Base-by-base conservation (phyloP, 2,113 vertebrate species). In the Salvelinus sp. region DNA sequence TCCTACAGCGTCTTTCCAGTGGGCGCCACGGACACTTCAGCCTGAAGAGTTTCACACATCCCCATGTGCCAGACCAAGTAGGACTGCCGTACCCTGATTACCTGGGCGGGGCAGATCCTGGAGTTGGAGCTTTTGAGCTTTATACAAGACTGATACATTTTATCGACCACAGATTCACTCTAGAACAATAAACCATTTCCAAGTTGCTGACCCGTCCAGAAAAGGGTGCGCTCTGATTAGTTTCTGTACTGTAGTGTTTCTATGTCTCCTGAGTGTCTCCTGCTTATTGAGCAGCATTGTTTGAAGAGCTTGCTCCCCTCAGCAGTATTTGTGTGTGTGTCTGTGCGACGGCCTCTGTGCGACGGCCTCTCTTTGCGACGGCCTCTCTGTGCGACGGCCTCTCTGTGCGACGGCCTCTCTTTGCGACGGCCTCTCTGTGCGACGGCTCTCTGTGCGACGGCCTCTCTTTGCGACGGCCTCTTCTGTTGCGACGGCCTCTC, bases 251-350 rank as follows among this genome's bases (percentile, higher is more conserved):
- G 3, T 20, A 14, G 62, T 23, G 62, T 64, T 64, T 22, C 62
- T 25, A 23, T 23, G 12, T 4, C 22, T 20, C 44, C n/a, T 3
- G 20, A n/a, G 4, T 38, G 66, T 38, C 68, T 23, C 14, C 38
- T 70, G 68, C 68, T 70, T 48, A 48, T 70, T 70, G 38, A 47
- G 44, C 30, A 33, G 30, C 44, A 23, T 2, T 70, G 66, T 23
- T 33, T 33, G 16, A 68, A 30, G 66, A 38, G 30, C 27, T 38
- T 57, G 16, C 50, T 18, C 23, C 25, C 27, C 64, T 16, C 27
- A 66, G 64, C 22, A 66, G 22, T 68, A 30, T 69, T 30, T 44
- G 30, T 69, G 27, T 22, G 69, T 58, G 33, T 48, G 3, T 28
- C 27, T 28, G 27, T 28, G 27, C 23, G 23, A 1, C 23, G 23